phyloP scores from a whole-genome alignment of 2,113 vertebrate genomes.

The Zonotrichia leucophrys region DNA sequence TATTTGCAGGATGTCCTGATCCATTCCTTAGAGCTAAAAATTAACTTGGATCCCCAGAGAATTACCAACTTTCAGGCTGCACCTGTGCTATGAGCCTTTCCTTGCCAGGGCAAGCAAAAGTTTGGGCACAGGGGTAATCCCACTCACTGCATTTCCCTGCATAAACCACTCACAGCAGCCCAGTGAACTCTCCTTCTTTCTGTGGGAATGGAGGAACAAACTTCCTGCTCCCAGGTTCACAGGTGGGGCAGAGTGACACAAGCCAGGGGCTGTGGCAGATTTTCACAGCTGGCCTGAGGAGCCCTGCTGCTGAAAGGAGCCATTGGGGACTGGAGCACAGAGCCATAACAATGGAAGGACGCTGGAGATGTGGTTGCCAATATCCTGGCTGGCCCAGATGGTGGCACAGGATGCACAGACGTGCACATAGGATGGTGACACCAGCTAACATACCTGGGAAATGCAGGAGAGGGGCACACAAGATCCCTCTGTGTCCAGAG shows the following conservation, averaged over 20 bases:
- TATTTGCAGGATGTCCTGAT: neutral
- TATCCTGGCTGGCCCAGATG: neutral
- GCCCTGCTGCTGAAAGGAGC: neutral
- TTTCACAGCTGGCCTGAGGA: neutral
- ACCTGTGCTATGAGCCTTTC: neutral
- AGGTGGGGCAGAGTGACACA: neutral
- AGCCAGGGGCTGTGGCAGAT: neutral
- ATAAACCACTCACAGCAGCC: neutral
- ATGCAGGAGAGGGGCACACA: neutral
- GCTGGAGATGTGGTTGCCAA: neutral
- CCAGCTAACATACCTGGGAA: neutral
- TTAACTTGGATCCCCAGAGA: neutral
- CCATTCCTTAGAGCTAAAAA: neutral
- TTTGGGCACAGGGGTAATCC: neutral
- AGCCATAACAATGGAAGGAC: neutral
- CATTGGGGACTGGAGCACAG: neutral
- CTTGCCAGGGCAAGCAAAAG: neutral
- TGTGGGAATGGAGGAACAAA: neutral
- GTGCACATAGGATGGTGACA: neutral
- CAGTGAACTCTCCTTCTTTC: neutral
- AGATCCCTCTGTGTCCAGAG: neutral
- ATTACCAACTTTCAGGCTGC: neutral
- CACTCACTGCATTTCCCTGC: neutral
- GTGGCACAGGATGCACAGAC: rapidly evolving
- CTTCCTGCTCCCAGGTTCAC: neutral